Percentiles rank a stretch among this genome's conserved stretches.
Conservation (phyloP, 2,797 vertebrate genomes). For the Sphenodon punctatus region DNA sequence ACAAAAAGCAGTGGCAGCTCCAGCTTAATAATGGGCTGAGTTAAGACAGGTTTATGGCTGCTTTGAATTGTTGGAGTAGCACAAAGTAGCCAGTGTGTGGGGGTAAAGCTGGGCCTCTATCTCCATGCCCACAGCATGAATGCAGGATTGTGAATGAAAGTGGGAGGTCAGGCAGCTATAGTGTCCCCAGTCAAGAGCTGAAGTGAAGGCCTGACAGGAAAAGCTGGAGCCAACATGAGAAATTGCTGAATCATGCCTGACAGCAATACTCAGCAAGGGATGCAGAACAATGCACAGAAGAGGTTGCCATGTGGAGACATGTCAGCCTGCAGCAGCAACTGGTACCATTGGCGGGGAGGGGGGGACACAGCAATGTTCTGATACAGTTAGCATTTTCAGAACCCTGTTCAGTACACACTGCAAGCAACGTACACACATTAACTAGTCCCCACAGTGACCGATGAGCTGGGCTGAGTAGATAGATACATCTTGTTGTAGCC, state of each 20-base stretch:
- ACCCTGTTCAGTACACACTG: not conserved
- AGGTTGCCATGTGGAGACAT: not conserved
- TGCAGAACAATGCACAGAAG: not conserved
- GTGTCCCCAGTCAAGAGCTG: not conserved
- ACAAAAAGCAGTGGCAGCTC: not conserved
- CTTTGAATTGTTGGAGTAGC: not conserved
- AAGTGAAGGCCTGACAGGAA: not conserved
- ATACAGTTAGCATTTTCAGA: constrained; percentile 4
- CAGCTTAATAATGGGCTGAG: not conserved
- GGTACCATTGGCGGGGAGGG: not conserved
- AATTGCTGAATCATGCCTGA: not conserved
- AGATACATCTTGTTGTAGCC: not conserved
- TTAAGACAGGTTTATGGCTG: not conserved
- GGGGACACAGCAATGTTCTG: not conserved
- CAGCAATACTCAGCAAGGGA: not conserved
- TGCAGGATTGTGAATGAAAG: constrained; percentile 9
- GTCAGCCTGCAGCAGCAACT: not conserved
- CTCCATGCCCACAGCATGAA: not conserved
- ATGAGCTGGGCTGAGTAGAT: not conserved
- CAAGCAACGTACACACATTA: not conserved
- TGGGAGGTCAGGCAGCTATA: not conserved
- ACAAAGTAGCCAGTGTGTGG: not conserved
- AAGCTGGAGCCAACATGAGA: not conserved
- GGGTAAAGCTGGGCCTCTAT: not conserved
- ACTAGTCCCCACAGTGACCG: constrained; percentile 3